Percentiles rank a stretch among this genome's conserved stretches.
Evolutionary conservation across 2,888 invertebrate genomes (phyloP).

Genomic region (Lymantria dispar): DNA sequence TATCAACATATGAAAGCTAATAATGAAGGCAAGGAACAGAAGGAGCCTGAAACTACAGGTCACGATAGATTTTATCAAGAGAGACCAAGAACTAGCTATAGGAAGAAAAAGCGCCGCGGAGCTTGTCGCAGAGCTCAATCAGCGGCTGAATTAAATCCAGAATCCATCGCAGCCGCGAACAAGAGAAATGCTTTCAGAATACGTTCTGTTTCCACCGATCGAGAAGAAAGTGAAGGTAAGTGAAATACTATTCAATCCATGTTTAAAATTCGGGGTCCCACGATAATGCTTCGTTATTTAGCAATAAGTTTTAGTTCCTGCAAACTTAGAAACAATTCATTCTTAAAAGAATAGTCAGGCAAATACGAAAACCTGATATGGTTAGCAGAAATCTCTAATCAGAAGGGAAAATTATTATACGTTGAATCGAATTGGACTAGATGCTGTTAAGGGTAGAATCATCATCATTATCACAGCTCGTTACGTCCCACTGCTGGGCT

Average conservation of each 20-base stretch:
- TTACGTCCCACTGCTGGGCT: too few relatives aligned
- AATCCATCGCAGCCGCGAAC: conserved; percentile 84
- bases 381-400: too few relatives aligned
- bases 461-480: too few relatives aligned
- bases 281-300: not conserved
- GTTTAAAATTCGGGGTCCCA: not conserved
- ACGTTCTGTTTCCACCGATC: conserved; percentile 85
- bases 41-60: conserved; percentile 86
- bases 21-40: conserved; percentile 77
- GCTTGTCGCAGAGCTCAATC: conserved; percentile 86
- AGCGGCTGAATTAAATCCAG: conserved; percentile 85
- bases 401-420: too few relatives aligned
- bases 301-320: too few relatives aligned
- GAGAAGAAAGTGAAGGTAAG: conserved; percentile 80
- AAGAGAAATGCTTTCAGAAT: conserved; percentile 84
- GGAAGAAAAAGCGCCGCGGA: conserved; percentile 80
- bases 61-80: conserved; percentile 92
- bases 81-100: conserved; percentile 75
- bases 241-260: not conserved
- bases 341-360: too few relatives aligned
- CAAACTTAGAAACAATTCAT: too few relatives aligned
- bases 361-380: too few relatives aligned
- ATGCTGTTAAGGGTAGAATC: too few relatives aligned
- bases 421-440: too few relatives aligned
- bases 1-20: conserved; percentile 87